Evolutionary conservation across 1,140 invertebrate genomes (phyloP).

Genomic region (Lepidurus packardi): DNA sequence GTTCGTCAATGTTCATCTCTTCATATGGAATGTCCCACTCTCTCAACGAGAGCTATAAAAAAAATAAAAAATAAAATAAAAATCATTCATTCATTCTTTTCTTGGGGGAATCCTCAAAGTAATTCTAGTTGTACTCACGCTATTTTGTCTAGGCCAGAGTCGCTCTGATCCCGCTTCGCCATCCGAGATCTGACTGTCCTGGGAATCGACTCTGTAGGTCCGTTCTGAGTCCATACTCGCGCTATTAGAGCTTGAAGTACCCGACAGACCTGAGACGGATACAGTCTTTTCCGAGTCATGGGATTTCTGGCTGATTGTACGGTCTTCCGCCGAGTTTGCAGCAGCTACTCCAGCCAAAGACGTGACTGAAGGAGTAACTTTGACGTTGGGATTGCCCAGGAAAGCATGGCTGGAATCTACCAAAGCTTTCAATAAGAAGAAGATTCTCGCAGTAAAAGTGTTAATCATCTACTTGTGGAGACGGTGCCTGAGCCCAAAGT

Average conservation of each 20-base stretch:
- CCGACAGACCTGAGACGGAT: constrained; percentile 45
- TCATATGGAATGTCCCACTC: constrained; percentile 98
- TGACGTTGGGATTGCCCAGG: neutral
- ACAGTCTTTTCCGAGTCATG: constrained; percentile 81
- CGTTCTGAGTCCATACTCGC: constrained; percentile 74
- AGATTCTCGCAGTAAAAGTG: neutral
- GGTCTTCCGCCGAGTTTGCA: constrained; percentile 42
- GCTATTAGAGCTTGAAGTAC: constrained; percentile 58
- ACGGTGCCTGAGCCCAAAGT: neutral
- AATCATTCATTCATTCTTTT: neutral
- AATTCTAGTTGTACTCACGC: constrained; percentile 54
- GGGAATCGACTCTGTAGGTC: constrained; percentile 71
- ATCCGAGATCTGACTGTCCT: constrained; percentile 75
- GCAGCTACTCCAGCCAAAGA: constrained; percentile 25
- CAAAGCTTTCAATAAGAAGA: neutral
- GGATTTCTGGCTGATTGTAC: constrained; percentile 65
- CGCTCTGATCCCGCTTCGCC: constrained; percentile 50
- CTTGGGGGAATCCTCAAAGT: neutral
- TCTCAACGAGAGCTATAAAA: constrained; percentile 70
- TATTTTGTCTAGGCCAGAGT: constrained; percentile 82
- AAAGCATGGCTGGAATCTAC: neutral
- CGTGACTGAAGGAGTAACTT: constrained; percentile 23
- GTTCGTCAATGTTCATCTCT: constrained; percentile 78
- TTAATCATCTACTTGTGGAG: neutral
- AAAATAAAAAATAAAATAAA: constrained; percentile 25